A percentile compares a stretch with the other conserved stretches of the same genome.
phyloP scores from a whole-genome alignment of 1,140 invertebrate genomes.

The Ceratina australensis region DNA sequence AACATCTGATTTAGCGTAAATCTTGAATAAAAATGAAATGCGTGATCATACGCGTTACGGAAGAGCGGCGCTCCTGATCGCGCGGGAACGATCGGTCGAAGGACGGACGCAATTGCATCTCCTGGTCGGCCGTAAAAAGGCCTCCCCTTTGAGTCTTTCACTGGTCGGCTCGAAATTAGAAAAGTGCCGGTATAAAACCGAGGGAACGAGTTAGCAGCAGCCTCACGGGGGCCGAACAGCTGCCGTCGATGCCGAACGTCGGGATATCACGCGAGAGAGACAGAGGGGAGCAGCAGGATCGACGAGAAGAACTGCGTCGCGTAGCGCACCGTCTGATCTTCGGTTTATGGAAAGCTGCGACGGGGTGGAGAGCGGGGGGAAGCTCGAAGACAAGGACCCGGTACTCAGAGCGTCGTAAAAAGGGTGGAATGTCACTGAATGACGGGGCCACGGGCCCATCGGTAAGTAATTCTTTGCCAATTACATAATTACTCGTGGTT shows the following conservation, averaged over 20 bases:
- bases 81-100: neutral
- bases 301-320: neutral
- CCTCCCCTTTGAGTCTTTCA: slow-evolving; percentile 16
- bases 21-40: neutral
- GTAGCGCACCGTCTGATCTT: too few relatives aligned
- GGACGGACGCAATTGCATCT: slow-evolving; percentile 21
- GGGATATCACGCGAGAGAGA: slow-evolving; percentile 65
- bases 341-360: neutral
- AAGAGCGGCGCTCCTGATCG: neutral
- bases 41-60: neutral
- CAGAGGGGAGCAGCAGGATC: neutral
- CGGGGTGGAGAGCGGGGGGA: neutral
- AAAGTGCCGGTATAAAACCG: slow-evolving; percentile 70
- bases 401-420: slow-evolving; percentile 75
- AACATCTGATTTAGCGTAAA: too few relatives aligned
- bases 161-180: slow-evolving; percentile 66
- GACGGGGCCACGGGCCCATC: slow-evolving; percentile 70
- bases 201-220: slow-evolving; percentile 58
- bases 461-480: slow-evolving; percentile 79
- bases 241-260: slow-evolving; percentile 53
- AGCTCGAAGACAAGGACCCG: slow-evolving; percentile 68
- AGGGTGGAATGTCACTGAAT: slow-evolving; percentile 79
- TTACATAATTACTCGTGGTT: slow-evolving; percentile 79
- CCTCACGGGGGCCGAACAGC: slow-evolving; percentile 41
- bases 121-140: slow-evolving; percentile 55